These are phyloP conservation scores for Propithecus coquereli DNA, from an alignment of 2,113 vertebrate genomes.

Conservation along the genomic window DNA sequence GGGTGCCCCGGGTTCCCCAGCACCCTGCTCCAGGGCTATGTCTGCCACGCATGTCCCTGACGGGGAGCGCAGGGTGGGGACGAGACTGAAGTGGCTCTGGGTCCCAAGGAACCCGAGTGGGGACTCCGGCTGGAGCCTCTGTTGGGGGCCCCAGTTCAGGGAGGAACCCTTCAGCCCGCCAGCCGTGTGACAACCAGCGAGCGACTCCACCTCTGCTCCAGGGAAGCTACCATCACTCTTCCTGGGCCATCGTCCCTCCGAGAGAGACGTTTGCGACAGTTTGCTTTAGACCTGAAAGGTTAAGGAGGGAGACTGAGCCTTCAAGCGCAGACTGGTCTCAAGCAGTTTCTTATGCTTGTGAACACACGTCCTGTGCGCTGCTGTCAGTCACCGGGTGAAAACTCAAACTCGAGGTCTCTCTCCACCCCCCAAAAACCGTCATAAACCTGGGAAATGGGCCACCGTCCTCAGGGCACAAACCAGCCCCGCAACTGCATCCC, in stretches of 20 bases:
- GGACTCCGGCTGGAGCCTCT: rapidly evolving
- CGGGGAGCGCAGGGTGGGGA: neutral
- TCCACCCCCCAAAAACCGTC: rapidly evolving
- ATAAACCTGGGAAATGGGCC: neutral
- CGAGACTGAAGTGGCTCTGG: neutral
- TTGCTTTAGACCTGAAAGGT: neutral
- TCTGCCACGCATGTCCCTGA: neutral
- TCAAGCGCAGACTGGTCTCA: neutral
- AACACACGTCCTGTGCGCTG: neutral
- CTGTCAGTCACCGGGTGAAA: neutral
- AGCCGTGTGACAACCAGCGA: neutral
- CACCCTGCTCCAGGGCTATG: rapidly evolving
- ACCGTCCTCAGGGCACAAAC: neutral
- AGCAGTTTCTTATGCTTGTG: too few species aligned
- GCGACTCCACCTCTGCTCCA: rapidly evolving
- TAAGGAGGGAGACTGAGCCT: neutral
- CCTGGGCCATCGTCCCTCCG: neutral
- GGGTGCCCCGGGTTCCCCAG: neutral
- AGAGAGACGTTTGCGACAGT: rapidly evolving
- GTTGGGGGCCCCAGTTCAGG: rapidly evolving
- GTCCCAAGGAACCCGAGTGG: neutral
- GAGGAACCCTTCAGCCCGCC: neutral
- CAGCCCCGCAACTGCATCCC: rapidly evolving
- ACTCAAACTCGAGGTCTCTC: neutral
- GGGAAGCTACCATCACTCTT: neutral